Evolutionary conservation across 2,888 invertebrate genomes (phyloP).

Genomic region (Tetramorium bicarinatum): DNA sequence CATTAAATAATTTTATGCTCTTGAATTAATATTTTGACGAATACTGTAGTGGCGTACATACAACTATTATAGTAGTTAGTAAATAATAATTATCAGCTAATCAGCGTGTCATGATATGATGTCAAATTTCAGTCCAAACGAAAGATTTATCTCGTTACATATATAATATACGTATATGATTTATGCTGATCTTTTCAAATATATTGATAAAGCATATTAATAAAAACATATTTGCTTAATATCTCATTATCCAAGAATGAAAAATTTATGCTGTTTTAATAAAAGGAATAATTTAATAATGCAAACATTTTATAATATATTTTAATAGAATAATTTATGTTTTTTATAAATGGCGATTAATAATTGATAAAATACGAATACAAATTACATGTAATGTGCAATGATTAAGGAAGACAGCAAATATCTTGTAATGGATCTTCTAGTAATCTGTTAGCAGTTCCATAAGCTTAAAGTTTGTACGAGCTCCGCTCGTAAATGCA

Average conservation of each 20-base stretch:
- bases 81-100: conserved; percentile 21
- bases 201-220: background rate
- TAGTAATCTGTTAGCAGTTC: background rate
- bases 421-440: background rate
- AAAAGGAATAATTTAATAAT: background rate
- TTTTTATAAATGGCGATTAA: background rate
- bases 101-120: background rate
- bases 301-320: background rate
- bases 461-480: background rate
- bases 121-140: background rate
- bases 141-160: background rate
- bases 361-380: background rate
- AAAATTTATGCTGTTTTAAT: background rate
- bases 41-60: background rate
- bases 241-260: background rate
- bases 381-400: background rate
- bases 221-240: conserved; percentile 1
- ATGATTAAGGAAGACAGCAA: background rate
- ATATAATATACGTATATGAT: background rate
- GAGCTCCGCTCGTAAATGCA: background rate
- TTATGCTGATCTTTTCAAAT: background rate
- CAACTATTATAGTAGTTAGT: background rate
- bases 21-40: background rate
- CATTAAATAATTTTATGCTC: background rate
- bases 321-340: background rate